Evolutionary conservation across 2,797 vertebrate species (phyloP).

Genomic region (Selene dorsalis): DNA sequence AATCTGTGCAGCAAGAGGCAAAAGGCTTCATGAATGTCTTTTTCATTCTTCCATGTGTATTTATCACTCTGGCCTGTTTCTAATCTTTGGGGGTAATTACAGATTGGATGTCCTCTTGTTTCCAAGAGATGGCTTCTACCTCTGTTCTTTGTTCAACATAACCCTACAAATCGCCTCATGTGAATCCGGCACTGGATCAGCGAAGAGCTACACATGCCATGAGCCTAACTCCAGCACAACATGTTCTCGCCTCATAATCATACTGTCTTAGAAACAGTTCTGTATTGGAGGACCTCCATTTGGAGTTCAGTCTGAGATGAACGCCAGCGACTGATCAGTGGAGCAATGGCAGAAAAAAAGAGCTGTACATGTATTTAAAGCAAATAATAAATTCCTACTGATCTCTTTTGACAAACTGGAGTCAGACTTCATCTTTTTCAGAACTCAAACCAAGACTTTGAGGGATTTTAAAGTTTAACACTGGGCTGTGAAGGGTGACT

Average conservation of each 20-base stretch:
- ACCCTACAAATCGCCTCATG: slow-evolving; percentile 46
- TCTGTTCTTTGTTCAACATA: slow-evolving; percentile 66
- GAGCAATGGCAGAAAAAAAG: slow-evolving; percentile 61
- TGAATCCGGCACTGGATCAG: slow-evolving; percentile 47
- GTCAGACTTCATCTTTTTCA: slow-evolving; percentile 62
- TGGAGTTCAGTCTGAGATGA: slow-evolving; percentile 59
- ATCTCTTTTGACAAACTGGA: slow-evolving; percentile 83
- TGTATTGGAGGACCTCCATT: slow-evolving; percentile 55
- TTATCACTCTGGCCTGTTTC: slow-evolving; percentile 41
- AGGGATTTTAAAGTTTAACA: slow-evolving; percentile 49
- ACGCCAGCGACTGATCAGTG: slow-evolving; percentile 68
- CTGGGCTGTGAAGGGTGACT: slow-evolving; percentile 38
- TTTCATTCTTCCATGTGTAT: slow-evolving; percentile 33
- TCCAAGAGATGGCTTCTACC: slow-evolving; percentile 64
- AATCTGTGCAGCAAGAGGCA: slow-evolving; percentile 32
- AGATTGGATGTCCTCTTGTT: slow-evolving; percentile 62
- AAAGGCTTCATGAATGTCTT: slow-evolving; percentile 51
- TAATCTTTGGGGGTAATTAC: slow-evolving; percentile 40
- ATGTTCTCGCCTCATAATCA: slow-evolving; percentile 41
- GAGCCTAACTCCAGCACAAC: slow-evolving; percentile 54
- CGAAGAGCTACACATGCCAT: slow-evolving; percentile 46
- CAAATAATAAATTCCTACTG: slow-evolving; percentile 87
- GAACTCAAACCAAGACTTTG: slow-evolving; percentile 44
- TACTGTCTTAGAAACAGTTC: slow-evolving; percentile 59
- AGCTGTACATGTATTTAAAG: slow-evolving; percentile 82